Evolutionary conservation across 2,113 vertebrate species (phyloP).

Genomic region (Hippocampus mohnikei): DNA sequence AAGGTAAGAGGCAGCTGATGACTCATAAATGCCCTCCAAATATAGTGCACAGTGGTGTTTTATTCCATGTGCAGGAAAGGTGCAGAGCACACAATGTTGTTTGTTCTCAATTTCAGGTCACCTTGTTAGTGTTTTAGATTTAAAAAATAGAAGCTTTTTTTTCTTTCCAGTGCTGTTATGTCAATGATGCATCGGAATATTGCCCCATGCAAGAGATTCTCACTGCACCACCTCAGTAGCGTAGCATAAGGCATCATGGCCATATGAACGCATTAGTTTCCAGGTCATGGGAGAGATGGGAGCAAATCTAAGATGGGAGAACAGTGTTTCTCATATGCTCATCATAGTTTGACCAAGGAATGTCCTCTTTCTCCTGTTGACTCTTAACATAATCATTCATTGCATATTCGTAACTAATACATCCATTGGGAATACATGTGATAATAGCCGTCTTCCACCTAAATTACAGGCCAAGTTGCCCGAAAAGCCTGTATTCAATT

Average conservation of each 20-base stretch:
- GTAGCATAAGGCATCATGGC: constrained; percentile 30
- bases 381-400: constrained; percentile 11
- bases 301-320: constrained; percentile 19
- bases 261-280: constrained; percentile 38
- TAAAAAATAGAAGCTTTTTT: too few relatives aligned
- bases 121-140: constrained; percentile 2
- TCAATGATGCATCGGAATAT: neutral
- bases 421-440: neutral
- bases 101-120: constrained; percentile 15
- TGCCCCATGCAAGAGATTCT: constrained; percentile 23
- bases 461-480: neutral
- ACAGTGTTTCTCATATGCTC: neutral
- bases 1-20: constrained; percentile 50
- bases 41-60: constrained; percentile 32
- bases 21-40: constrained; percentile 43
- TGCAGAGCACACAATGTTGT: constrained; percentile 21
- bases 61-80: constrained; percentile 30
- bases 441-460: neutral
- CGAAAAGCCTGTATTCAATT: neutral
- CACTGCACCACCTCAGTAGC: constrained; percentile 38
- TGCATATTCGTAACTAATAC: neutral
- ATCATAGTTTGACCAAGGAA: constrained; percentile 4
- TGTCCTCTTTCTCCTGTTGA: constrained; percentile 1
- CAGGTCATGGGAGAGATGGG: constrained; percentile 38
- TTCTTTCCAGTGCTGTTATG: neutral